Evolutionary conservation across 2,113 vertebrate genomes (phyloP).

Genomic region (Cheirogaleus medius): DNA sequence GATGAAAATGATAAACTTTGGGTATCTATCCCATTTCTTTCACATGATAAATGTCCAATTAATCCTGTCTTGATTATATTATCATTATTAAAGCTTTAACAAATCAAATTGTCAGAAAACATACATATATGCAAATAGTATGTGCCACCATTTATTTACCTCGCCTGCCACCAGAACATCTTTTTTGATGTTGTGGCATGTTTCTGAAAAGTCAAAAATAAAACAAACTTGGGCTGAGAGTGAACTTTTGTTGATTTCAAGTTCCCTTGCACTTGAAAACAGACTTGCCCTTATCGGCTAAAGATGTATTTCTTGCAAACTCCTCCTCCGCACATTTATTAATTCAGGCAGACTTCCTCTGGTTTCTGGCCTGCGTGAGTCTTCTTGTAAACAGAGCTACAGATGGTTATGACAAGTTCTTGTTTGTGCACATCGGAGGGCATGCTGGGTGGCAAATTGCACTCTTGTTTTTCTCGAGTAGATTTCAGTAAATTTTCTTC

Average conservation of each 20-base stretch:
- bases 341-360: slow-evolving; percentile 62
- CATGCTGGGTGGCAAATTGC: slow-evolving; percentile 75
- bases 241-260: slow-evolving; percentile 8
- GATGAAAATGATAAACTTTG: neutral
- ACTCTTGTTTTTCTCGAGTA: slow-evolving; percentile 31
- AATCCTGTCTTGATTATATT: neutral
- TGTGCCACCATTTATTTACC: rapidly evolving
- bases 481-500: slow-evolving; percentile 61
- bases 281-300: neutral
- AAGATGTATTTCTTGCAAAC: slow-evolving; percentile 36
- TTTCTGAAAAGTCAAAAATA: slow-evolving; percentile 36
- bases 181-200: neutral
- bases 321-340: slow-evolving; percentile 50
- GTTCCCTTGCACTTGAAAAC: slow-evolving; percentile 20
- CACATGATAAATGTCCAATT: neutral
- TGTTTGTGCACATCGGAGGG: slow-evolving; percentile 56
- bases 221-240: neutral
- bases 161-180: neutral
- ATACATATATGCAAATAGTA: neutral
- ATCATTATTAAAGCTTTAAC: neutral
- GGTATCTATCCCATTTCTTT: neutral
- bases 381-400: slow-evolving; percentile 64
- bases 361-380: slow-evolving; percentile 40
- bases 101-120: neutral
- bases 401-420: slow-evolving; percentile 77